These are phyloP conservation scores for Silurus meridionalis DNA, from an alignment of 2,113 vertebrate species.

Conservation along the genomic window DNA sequence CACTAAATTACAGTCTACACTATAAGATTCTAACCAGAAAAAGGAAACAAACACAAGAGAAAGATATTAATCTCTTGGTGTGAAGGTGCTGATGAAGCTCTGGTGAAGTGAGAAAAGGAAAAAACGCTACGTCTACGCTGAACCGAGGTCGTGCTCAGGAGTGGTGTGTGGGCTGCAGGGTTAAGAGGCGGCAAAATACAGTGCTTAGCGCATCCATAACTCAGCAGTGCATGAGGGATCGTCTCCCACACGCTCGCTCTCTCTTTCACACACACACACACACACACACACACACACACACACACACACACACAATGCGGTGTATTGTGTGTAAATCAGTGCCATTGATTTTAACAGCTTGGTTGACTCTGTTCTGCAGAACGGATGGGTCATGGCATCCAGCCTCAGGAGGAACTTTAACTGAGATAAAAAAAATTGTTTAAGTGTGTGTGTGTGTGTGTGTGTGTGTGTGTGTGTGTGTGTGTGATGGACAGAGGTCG, in stretches of 20 bases:
- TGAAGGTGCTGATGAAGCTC: not conserved
- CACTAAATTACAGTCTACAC: not conserved
- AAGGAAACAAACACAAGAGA: not conserved
- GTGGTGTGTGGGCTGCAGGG: slow-evolving; percentile 29
- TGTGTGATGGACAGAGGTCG: slow-evolving; percentile 3
- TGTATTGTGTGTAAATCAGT: slow-evolving; percentile 34
- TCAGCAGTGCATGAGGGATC: slow-evolving; percentile 21
- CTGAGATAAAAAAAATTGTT: slow-evolving; percentile 33
- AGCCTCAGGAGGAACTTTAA: slow-evolving; percentile 28
- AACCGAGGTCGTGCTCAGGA: not conserved
- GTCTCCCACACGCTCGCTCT: not conserved
- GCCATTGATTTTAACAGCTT: slow-evolving; percentile 30
- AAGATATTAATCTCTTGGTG: not conserved
- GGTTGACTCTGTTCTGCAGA: slow-evolving; percentile 19
- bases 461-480: slow-evolving; percentile 8
- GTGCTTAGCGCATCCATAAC: slow-evolving; percentile 12
- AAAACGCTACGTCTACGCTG: not conserved
- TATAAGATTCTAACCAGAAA: not conserved
- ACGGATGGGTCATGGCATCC: not conserved
- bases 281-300: slow-evolving; percentile 11
- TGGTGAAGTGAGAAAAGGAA: not conserved
- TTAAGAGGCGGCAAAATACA: slow-evolving; percentile 25
- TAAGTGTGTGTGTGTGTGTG: slow-evolving; percentile 18
- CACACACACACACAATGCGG: not conserved
- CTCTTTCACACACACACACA: not conserved